Percentiles rank a stretch among this genome's conserved stretches.
Evolutionary conservation across 2,797 vertebrate genomes (phyloP).

Genomic region (Hemitrygon akajei): DNA sequence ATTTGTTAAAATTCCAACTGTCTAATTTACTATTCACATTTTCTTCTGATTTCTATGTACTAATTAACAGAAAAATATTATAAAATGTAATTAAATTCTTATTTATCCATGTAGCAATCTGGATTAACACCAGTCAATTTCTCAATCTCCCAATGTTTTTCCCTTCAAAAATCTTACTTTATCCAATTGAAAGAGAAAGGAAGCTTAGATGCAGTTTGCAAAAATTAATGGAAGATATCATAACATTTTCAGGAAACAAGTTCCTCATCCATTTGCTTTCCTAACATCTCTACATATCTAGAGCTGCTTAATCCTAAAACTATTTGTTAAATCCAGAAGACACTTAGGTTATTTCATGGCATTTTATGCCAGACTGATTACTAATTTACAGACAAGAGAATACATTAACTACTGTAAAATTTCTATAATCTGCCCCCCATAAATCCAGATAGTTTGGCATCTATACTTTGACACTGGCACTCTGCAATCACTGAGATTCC

Average conservation of each 20-base stretch:
- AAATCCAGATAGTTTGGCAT: no score
- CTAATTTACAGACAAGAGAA: neutral
- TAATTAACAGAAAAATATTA: neutral
- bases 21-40: neutral
- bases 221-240: neutral
- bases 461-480: no score
- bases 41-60: neutral
- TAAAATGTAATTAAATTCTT: neutral
- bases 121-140: neutral
- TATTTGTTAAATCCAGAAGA: no score
- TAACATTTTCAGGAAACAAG: neutral
- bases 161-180: neutral
- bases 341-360: neutral
- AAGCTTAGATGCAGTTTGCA: neutral
- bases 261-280: neutral
- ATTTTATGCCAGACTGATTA: conserved; percentile 1
- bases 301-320: neutral
- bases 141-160: neutral
- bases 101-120: neutral
- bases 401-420: no score
- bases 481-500: no score
- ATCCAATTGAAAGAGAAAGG: neutral
- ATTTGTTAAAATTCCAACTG: neutral
- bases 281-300: neutral
- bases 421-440: no score